phyloP scores from a whole-genome alignment of 2,797 vertebrate species.

The Microchirus variegatus region DNA sequence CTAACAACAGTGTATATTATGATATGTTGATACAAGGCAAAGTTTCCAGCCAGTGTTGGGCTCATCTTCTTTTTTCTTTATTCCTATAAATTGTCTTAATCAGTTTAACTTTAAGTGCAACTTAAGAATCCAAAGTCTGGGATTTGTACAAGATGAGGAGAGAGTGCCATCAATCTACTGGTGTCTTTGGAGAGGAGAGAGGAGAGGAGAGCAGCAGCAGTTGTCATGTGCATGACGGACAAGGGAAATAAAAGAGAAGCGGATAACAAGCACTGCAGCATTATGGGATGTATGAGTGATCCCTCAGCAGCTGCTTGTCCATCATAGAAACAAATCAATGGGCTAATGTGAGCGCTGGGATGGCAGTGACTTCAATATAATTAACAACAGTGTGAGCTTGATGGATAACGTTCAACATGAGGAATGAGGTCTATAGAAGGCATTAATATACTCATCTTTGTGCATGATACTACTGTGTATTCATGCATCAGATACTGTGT shows the following conservation, averaged over 20 bases:
- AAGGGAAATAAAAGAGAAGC: neutral
- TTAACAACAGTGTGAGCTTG: conserved; percentile 10
- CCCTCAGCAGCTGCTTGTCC: conserved; percentile 36
- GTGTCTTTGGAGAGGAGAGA: conserved; percentile 17
- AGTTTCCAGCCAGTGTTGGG: neutral
- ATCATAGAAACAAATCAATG: conserved; percentile 39
- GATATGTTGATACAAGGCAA: neutral
- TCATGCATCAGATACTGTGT: too few species aligned
- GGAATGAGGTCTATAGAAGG: conserved; percentile 9
- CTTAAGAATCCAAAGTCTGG: neutral
- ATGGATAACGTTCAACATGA: conserved; percentile 20
- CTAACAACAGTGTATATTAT: neutral
- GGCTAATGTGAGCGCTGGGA: conserved; percentile 35
- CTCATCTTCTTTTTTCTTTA: neutral
- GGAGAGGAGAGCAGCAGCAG: neutral
- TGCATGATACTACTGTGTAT: too few species aligned
- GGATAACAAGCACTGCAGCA: conserved; percentile 16
- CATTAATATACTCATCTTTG: neutral
- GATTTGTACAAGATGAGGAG: conserved; percentile 13
- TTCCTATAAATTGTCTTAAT: conserved; percentile 19
- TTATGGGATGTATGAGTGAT: conserved; percentile 23
- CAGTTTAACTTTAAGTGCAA: neutral
- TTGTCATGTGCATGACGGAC: too few species aligned
- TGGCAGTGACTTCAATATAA: conserved; percentile 33
- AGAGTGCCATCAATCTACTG: conserved; percentile 19